Conservation (phyloP, 2,113 vertebrate genomes). For the Indicator maculatus region DNA sequence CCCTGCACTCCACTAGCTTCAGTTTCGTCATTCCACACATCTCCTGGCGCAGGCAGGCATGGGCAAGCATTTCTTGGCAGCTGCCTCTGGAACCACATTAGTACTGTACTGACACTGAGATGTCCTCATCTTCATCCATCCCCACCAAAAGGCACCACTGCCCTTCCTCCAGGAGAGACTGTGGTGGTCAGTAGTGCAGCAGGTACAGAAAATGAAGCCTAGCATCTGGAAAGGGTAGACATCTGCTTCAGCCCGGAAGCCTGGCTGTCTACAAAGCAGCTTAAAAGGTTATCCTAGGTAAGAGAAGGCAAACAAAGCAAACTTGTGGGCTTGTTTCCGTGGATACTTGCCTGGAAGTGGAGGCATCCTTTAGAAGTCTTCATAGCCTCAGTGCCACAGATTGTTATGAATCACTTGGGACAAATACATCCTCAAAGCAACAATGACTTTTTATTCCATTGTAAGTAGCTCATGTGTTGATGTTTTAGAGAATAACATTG, state of each 20-base stretch:
- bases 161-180: background rate
- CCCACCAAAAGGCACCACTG: accelerated
- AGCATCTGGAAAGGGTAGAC: background rate
- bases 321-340: conserved; percentile 65
- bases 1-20: background rate
- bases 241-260: conserved; percentile 14
- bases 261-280: conserved; percentile 25
- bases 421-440: conserved; percentile 71
- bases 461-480: conserved; percentile 70
- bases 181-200: background rate
- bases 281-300: conserved; percentile 71
- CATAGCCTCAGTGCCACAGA: conserved; percentile 54
- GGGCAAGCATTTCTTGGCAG: conserved; percentile 53
- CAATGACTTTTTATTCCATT: conserved; percentile 70
- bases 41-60: conserved; percentile 19
- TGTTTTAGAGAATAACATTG: conserved; percentile 70
- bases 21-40: conserved; percentile 4
- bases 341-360: conserved; percentile 69
- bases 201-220: conserved; percentile 1
- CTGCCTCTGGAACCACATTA: background rate
- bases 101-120: background rate
- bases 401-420: conserved; percentile 71
- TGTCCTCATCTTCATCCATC: background rate
- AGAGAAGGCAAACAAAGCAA: conserved; percentile 63
- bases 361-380: conserved; percentile 68